phyloP scores from a whole-genome alignment of 2,888 invertebrate genomes.

The Mythimna ferrago region DNA sequence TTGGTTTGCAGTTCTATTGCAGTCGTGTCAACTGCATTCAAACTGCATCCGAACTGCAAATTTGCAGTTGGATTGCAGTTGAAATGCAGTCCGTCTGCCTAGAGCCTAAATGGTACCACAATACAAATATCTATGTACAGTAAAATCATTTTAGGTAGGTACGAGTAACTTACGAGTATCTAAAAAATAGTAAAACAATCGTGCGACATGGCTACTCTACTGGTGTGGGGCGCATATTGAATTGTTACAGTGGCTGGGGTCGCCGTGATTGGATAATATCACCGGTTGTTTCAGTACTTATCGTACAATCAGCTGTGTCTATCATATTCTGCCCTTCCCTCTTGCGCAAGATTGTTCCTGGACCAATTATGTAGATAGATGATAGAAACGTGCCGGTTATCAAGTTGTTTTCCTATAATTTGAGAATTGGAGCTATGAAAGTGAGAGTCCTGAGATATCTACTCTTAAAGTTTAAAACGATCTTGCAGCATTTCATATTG shows the following conservation, averaged over 20 bases:
- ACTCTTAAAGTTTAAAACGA: background rate
- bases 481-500: background rate
- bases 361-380: slow-evolving; percentile 23
- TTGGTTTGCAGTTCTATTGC: background rate
- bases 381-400: background rate
- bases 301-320: slow-evolving; percentile 55
- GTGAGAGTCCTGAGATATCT: too few relatives aligned
- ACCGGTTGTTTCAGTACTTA: slow-evolving; percentile 61
- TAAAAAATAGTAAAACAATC: background rate
- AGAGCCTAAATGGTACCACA: background rate
- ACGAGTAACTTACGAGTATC: background rate
- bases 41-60: too few relatives aligned
- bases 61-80: too few relatives aligned
- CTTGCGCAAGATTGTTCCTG: slow-evolving; percentile 70
- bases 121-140: background rate
- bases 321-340: slow-evolving; percentile 63
- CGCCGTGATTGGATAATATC: slow-evolving; percentile 81
- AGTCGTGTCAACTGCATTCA: too few relatives aligned
- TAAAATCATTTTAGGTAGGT: background rate
- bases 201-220: slow-evolving; percentile 45
- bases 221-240: slow-evolving; percentile 72
- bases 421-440: background rate
- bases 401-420: background rate
- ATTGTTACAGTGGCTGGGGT: slow-evolving; percentile 75
- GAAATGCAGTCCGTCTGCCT: too few relatives aligned